phyloP scores from a whole-genome alignment of 2,888 invertebrate genomes.

The Philopedon plagiatum region DNA sequence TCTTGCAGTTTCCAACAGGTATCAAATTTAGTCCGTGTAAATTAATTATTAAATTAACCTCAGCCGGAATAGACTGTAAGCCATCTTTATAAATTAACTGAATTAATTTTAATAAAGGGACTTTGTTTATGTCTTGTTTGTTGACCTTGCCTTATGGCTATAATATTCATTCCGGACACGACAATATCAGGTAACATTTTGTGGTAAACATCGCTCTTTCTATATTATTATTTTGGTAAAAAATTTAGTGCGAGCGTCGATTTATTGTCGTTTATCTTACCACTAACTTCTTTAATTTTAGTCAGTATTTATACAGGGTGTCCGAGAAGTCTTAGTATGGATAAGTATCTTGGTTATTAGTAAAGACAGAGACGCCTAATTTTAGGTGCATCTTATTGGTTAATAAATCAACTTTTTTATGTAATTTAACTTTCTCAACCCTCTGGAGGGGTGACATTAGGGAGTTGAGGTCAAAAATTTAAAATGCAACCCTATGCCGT shows the following conservation, averaged over 20 bases:
- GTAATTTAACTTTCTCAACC: too few species aligned
- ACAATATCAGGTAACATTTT: not conserved
- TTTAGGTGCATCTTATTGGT: too few species aligned
- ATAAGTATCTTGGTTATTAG: too few species aligned
- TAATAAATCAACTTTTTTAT: too few species aligned
- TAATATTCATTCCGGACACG: not conserved
- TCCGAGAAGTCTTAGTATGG: too few species aligned
- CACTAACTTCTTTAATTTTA: too few species aligned
- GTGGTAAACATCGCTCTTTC: not conserved
- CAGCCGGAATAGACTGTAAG: not conserved
- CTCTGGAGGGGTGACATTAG: too few species aligned
- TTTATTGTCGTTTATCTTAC: not conserved
- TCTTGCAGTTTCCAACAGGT: not conserved
- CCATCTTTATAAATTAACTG: not conserved
- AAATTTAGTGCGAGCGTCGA: not conserved
- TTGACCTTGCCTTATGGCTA: not conserved
- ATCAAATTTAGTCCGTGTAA: conserved; percentile 7
- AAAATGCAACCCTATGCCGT: too few species aligned
- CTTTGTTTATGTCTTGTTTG: conserved; percentile 12
- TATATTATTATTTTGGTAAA: not conserved
- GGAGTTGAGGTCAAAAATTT: too few species aligned
- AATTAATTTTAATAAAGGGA: conserved; percentile 12
- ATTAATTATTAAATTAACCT: not conserved
- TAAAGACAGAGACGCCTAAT: too few species aligned
- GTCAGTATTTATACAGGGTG: too few species aligned